Evolutionary conservation across 1,140 invertebrate genomes (phyloP).

Genomic region (Cheumatopsyche charites): DNA sequence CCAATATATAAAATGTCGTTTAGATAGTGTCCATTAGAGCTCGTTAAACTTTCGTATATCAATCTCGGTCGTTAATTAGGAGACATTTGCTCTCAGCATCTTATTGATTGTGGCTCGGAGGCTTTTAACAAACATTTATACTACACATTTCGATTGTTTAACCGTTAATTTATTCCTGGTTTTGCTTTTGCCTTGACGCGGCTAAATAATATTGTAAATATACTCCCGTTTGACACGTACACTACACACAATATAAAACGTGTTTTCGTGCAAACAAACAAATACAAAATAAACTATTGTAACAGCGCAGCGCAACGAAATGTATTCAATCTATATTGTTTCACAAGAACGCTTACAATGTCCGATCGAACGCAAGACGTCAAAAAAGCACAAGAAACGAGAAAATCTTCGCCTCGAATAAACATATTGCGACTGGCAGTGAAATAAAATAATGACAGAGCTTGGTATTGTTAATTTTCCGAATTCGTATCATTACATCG

Average conservation of each 20-base stretch:
- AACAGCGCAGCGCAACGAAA: no score
- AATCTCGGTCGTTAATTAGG: slow-evolving; percentile 26
- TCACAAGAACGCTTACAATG: no score
- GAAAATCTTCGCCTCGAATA: no score
- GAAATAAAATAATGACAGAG: no score
- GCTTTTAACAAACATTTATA: slow-evolving; percentile 24
- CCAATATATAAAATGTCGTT: slow-evolving; percentile 28
- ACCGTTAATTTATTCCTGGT: slow-evolving; percentile 25
- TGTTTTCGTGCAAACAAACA: neutral
- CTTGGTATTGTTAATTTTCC: no score
- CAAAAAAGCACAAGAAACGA: no score
- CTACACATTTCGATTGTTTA: slow-evolving; percentile 24
- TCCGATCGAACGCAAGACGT: no score
- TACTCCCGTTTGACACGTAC: slow-evolving; percentile 11
- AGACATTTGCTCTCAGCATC: slow-evolving; percentile 22
- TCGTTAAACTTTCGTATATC: slow-evolving; percentile 28
- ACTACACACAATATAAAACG: neutral
- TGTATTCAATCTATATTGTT: no score
- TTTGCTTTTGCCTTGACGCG: slow-evolving; percentile 12
- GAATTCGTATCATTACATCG: neutral
- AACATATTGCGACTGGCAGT: no score
- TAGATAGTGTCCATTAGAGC: slow-evolving; percentile 26
- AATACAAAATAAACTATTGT: no score
- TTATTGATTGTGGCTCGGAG: slow-evolving; percentile 27
- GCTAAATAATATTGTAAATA: slow-evolving; percentile 24